Base-by-base conservation (phyloP, 2,113 vertebrate species). In the Scalopus aquaticus region DNA sequence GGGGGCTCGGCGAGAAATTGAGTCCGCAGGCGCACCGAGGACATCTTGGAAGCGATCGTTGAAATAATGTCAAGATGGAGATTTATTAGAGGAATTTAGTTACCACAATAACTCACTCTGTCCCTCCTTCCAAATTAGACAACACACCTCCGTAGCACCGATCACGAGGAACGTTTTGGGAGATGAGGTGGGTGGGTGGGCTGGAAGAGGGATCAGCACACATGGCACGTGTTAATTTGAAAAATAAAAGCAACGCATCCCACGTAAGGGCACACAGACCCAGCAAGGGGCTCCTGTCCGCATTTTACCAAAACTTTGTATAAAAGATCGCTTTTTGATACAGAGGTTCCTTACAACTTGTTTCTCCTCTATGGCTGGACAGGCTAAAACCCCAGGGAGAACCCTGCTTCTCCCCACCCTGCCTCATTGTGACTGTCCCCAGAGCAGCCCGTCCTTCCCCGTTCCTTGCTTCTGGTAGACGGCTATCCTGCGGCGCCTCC, bases 241-340 rank as follows among this genome's bases (percentile, higher is more conserved):
- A 69, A 93, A 72, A 62, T 6, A 24, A 77, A 76, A 70, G 22
- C 9, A 88, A 51, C 54, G 62, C 72, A 73, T n/a, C 9, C n/a
- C 5, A 30, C 24, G 2, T 44, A 95, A 96, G 90, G 90, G 73
- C 51, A 39, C 74, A 22, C 24, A 72, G 89, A 51, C 80, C 94
- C 93, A 95, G 64, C 73, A 76, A 64, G 81, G 92, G 88, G 79
- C 67, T 95, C 74, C 70, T 97, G 94, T 88, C 93, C 92, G 96
- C 62, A 95, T 96, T 97, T 97, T 96, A 72, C 96, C 95, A 92
- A 73, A 96, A 96, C 79, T 73, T 95, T 78, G 22, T 94, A 92
- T 96, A 96, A 97, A 88, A 85, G 95, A 94, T 96, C 96, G 92
- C 88, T 80, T 96, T 97, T 97, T 97, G 93, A 98, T 97, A 96